A percentile compares a stretch with the other conserved stretches of the same genome.
phyloP scores from a whole-genome alignment of 64 coral and sea anemone genomes.

The Dendronephthya gigantea region DNA sequence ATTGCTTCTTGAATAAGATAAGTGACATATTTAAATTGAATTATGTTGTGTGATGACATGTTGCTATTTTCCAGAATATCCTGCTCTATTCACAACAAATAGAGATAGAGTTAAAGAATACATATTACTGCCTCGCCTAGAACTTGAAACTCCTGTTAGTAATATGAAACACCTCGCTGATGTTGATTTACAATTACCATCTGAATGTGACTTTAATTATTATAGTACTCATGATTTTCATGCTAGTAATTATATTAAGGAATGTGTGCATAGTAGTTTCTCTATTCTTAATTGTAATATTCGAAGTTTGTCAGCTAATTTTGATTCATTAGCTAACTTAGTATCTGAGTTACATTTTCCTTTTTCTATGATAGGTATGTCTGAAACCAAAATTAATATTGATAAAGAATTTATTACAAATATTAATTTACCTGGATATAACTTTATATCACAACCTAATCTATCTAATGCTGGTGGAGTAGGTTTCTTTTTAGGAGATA shows the following conservation, averaged over 20 bases:
- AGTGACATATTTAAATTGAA: not conserved
- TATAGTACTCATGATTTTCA: constrained; percentile 25
- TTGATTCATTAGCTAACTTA: constrained; percentile 1
- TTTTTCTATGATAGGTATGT: not conserved
- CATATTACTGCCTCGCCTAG: not conserved
- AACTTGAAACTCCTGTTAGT: not conserved
- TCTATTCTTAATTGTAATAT: constrained; percentile 5
- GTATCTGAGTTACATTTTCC: not conserved
- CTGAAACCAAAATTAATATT: constrained; percentile 6
- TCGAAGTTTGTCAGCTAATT: not conserved
- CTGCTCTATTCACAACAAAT: not conserved
- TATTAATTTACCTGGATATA: not conserved
- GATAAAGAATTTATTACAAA: not conserved
- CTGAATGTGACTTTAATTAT: not conserved
- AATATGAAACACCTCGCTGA: not conserved
- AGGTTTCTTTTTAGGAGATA: not conserved
- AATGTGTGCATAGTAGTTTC: constrained; percentile 3
- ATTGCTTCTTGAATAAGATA: constrained; percentile 2
- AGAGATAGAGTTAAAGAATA: not conserved
- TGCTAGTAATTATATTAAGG: not conserved
- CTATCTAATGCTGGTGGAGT: constrained; percentile 8
- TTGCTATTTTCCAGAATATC: not conserved
- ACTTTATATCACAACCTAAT: not conserved
- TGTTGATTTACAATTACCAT: constrained; percentile 9
- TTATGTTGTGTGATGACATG: not conserved